Percentiles rank a stretch among this genome's conserved stretches.
Evolutionary conservation across 2,797 vertebrate genomes (phyloP).

Genomic region (Toxotes lorentzi): DNA sequence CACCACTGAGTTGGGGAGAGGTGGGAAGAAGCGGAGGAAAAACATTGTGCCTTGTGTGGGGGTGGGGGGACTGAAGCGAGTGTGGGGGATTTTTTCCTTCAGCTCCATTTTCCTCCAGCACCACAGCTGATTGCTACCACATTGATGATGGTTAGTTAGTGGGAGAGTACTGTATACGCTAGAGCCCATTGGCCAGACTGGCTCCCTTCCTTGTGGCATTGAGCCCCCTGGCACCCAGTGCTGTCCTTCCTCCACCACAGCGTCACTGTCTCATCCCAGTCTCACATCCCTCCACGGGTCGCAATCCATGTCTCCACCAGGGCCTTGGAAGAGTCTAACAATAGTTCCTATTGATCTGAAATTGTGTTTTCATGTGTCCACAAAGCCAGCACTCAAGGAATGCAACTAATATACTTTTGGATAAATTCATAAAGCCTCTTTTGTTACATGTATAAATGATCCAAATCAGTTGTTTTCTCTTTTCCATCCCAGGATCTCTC

Average conservation of each 20-base stretch:
- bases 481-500: constrained; percentile 42
- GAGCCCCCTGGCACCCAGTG: constrained; percentile 48
- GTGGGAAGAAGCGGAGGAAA: constrained; percentile 40
- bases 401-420: constrained; percentile 56
- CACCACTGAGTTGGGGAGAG: constrained; percentile 56
- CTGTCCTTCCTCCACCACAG: constrained; percentile 50
- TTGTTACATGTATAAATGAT: constrained; percentile 51
- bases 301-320: constrained; percentile 45
- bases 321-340: constrained; percentile 38
- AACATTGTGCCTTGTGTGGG: constrained; percentile 61
- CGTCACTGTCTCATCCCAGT: constrained; percentile 52
- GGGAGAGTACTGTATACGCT: constrained; percentile 57
- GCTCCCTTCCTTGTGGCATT: constrained; percentile 57
- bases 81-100: constrained; percentile 64
- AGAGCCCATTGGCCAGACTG: constrained; percentile 64
- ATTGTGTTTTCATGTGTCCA: constrained; percentile 55
- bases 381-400: constrained; percentile 51
- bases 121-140: constrained; percentile 84
- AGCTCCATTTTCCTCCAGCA: constrained; percentile 65
- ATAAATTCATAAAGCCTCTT: constrained; percentile 53
- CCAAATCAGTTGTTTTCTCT: constrained; percentile 54
- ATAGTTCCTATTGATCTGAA: constrained; percentile 54
- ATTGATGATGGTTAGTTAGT: constrained; percentile 78
- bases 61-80: constrained; percentile 23
- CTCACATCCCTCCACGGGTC: constrained; percentile 43